Base-by-base conservation (phyloP, 2,797 vertebrate genomes). In the Coreius guichenoti region DNA sequence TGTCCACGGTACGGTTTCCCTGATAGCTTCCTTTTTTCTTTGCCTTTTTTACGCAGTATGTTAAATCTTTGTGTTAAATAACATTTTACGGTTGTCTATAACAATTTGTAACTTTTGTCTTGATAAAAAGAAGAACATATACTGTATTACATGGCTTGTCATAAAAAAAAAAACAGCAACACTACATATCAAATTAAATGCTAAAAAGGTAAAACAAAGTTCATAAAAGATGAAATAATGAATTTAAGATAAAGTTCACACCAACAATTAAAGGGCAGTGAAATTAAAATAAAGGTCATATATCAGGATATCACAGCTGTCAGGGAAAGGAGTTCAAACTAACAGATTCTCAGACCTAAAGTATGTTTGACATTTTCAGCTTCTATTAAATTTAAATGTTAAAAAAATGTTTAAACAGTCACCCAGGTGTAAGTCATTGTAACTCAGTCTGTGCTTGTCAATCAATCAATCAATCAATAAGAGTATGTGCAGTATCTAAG, bases 221-320 rank as follows among this genome's bases (percentile, higher is more conserved):
- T 79, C 51, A 43, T 65, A 84, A 84, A 73, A 70, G 75, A 80
- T 63, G 82, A 47, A 84, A 85, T 90, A 91, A 91, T 91, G 81
- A 90, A 89, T 87, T 74, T 74, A 63, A 85, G 84, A 87, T 82
- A 91, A 93, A 93, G 91, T 93, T 92, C 91, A 93, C 67, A 3
- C 39, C 23, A 86, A 92, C 91, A 92, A 90, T 93, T 93, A 92
- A 91, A 87, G 73, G 45, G 83, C 85, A 87, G 87, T 84, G 82
- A 83, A 81, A 87, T 77, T 88, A 88, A 45, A 78, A 29, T 70
- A 91, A 93, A 92, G 90, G 92, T 93, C 91, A 90, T 85, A 81
- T 86, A 88, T 90, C 68, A 87, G 81, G 84, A 81, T 65, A 83
- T 82, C 6, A 67, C 72, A 84, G 86, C 67, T 87, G 86, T 88